These are phyloP conservation scores for Sarcophaga bullata DNA, from an alignment of 1,140 invertebrate genomes.

Conservation along the genomic window DNA sequence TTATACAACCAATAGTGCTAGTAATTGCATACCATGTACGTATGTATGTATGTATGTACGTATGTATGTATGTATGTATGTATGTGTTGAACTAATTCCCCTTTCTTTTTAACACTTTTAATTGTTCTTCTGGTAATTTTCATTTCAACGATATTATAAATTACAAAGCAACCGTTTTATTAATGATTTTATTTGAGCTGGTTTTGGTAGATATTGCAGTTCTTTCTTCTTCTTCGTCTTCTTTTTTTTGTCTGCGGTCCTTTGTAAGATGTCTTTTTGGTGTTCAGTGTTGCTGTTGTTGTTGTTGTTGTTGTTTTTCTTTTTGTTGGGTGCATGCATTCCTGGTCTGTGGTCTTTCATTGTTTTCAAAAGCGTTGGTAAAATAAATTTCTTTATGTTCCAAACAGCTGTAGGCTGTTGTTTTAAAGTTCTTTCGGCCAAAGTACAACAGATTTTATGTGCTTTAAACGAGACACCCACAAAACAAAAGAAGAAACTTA, in stretches of 20 bases:
- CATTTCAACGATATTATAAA: not conserved
- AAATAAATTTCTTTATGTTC: not conserved
- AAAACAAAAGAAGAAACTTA: too few species aligned
- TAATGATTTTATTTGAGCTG: not conserved
- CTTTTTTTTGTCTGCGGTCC: not conserved
- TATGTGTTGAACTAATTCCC: not conserved
- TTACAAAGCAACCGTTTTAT: not conserved
- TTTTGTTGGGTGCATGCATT: not conserved
- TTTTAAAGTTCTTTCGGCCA: not conserved
- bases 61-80: not conserved
- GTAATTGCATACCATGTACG: not conserved
- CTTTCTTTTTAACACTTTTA: conserved; percentile 1
- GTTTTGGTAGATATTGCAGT: not conserved
- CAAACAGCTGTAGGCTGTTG: not conserved
- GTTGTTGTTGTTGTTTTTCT: too few species aligned
- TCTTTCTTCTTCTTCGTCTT: not conserved
- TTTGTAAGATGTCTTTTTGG: not conserved
- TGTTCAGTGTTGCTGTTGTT: not conserved
- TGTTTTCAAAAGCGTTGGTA: not conserved
- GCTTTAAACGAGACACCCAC: too few species aligned
- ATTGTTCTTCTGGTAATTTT: conserved; percentile 20
- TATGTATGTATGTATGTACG: not conserved
- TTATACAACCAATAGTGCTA: too few species aligned
- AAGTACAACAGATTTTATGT: too few species aligned
- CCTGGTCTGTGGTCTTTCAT: not conserved